Conservation (phyloP, 2,888 invertebrate species). For the Microctonus aethiopoides region DNA sequence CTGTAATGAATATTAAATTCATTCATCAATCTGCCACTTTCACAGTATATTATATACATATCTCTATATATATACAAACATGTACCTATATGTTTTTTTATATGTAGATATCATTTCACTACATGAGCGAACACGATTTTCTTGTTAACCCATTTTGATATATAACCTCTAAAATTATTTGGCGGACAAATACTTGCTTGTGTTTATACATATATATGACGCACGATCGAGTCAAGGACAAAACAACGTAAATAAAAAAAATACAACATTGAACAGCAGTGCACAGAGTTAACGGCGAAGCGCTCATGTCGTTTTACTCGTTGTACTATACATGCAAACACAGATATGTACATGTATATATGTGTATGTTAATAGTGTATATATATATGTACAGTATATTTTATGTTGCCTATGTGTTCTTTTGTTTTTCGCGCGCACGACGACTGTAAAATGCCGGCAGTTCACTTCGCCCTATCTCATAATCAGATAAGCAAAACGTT, state of each 20-base stretch:
- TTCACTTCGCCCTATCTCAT: conserved; percentile 22
- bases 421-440: neutral
- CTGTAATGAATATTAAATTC: neutral
- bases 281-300: neutral
- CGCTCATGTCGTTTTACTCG: neutral
- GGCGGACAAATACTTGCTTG: neutral
- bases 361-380: too few species aligned
- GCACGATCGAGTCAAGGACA: neutral
- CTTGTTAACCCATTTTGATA: neutral
- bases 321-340: neutral
- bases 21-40: neutral
- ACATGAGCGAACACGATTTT: neutral
- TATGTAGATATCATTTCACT: neutral
- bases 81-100: neutral
- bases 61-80: neutral
- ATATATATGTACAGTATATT: neutral
- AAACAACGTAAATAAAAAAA: neutral
- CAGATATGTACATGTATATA: neutral
- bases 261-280: neutral
- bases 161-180: neutral
- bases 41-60: too few species aligned
- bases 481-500: conserved; percentile 30
- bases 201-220: neutral
- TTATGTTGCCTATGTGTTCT: neutral
- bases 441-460: conserved; percentile 19